A percentile compares a stretch with the other conserved stretches of the same genome.
These are phyloP conservation scores for Heliconius hermathena DNA, from an alignment of 1,140 invertebrate genomes.

Conservation along the genomic window DNA sequence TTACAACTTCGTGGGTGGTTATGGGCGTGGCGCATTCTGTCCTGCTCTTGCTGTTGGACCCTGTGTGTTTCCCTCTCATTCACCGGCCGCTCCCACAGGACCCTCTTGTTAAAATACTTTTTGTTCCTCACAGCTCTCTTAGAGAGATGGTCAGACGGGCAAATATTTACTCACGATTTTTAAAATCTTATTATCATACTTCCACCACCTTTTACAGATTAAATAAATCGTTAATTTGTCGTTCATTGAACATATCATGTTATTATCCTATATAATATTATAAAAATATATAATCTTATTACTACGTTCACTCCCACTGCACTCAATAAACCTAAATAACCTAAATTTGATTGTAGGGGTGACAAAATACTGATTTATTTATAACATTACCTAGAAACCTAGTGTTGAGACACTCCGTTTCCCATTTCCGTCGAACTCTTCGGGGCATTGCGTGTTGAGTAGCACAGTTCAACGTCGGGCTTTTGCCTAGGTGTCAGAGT, in stretches of 20 bases:
- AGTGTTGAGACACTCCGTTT: too few species aligned
- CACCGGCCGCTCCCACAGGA: slow-evolving; percentile 76
- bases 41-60: slow-evolving; percentile 44
- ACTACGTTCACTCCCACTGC: background rate
- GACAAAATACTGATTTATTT: too few species aligned
- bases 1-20: slow-evolving; percentile 80
- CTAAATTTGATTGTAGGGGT: too few species aligned
- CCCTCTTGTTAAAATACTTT: slow-evolving; percentile 77
- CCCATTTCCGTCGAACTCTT: too few species aligned
- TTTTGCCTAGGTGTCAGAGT: too few species aligned
- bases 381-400: too few species aligned
- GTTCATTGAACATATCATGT: background rate
- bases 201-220: slow-evolving; percentile 42
- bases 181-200: slow-evolving; percentile 75
- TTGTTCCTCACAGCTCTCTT: slow-evolving; percentile 72
- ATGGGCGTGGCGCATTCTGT: slow-evolving; percentile 69
- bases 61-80: slow-evolving; percentile 49
- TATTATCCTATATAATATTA: too few species aligned
- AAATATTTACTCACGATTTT: slow-evolving; percentile 81
- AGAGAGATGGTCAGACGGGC: slow-evolving; percentile 75
- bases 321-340: too few species aligned
- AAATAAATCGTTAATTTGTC: slow-evolving; percentile 28
- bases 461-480: too few species aligned
- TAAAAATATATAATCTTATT: background rate
- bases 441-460: too few species aligned